Percentiles rank a stretch among this genome's conserved stretches.
phyloP scores from a whole-genome alignment of 2,888 invertebrate genomes.

The Tetheella fluctuosa region DNA sequence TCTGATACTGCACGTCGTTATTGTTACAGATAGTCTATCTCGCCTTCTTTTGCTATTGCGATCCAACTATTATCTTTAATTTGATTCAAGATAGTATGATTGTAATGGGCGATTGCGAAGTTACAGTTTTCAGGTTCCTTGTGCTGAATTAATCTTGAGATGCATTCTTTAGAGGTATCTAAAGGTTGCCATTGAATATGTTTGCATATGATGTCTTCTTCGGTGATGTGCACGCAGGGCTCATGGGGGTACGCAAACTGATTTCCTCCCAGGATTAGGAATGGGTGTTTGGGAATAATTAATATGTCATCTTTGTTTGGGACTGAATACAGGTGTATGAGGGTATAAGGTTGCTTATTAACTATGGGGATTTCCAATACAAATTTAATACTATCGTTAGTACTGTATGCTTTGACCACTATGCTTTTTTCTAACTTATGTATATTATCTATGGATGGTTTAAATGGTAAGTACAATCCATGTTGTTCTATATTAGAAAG shows the following conservation, averaged over 20 bases:
- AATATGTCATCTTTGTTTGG: background rate
- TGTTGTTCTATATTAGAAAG: too few relatives aligned
- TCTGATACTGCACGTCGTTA: too few relatives aligned
- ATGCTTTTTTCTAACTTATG: too few relatives aligned
- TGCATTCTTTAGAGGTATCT: too few relatives aligned
- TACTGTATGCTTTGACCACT: too few relatives aligned
- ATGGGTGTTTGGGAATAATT: background rate
- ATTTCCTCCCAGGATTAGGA: constrained; percentile 1
- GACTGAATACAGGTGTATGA: background rate
- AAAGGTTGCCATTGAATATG: too few relatives aligned
- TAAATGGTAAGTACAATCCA: too few relatives aligned
- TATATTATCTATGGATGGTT: too few relatives aligned
- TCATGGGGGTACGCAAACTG: background rate
- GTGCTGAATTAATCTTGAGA: background rate
- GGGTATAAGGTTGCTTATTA: background rate
- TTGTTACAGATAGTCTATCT: too few relatives aligned
- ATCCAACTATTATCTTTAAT: background rate
- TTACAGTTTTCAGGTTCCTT: constrained; percentile 5
- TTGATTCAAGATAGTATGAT: too few relatives aligned
- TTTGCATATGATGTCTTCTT: too few relatives aligned
- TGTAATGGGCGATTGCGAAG: background rate
- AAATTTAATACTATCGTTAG: background rate
- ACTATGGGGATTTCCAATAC: background rate
- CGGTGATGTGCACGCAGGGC: background rate
- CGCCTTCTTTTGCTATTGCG: too few relatives aligned